Conservation (phyloP, 2,797 vertebrate genomes). For the Brachyalestes nurse region DNA sequence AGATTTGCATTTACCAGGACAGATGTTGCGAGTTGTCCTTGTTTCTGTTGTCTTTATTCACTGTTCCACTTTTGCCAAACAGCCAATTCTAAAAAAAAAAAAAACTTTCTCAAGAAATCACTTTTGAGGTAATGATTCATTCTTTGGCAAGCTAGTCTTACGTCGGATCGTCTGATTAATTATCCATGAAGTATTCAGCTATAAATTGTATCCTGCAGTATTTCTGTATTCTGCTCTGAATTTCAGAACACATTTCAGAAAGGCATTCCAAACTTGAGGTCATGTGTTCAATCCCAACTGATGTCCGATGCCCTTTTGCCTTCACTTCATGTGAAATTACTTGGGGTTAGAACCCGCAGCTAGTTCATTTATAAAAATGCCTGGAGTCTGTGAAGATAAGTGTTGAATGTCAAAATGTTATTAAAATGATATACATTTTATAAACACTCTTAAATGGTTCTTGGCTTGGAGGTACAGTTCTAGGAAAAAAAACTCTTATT, state of each 20-base stretch:
- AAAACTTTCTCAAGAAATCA: background rate
- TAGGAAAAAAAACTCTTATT: no score
- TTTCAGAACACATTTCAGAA: background rate
- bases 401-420: background rate
- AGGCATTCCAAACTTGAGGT: conserved; percentile 4
- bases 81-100: background rate
- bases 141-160: conserved; percentile 2
- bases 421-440: background rate
- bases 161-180: conserved; percentile 1
- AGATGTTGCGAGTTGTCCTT: background rate
- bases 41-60: background rate
- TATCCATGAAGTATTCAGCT: background rate
- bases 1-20: background rate
- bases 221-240: background rate
- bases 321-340: conserved; percentile 12
- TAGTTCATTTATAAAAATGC: background rate
- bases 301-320: background rate
- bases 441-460: no score
- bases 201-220: background rate
- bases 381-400: background rate
- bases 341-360: background rate
- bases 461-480: no score
- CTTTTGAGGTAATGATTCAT: conserved; percentile 18
- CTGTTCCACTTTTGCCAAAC: background rate
- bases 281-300: background rate